Percentiles rank a stretch among this genome's conserved stretches.
These are phyloP conservation scores for Heliconius nattereri DNA, from an alignment of 1,140 invertebrate genomes.

Conservation along the genomic window DNA sequence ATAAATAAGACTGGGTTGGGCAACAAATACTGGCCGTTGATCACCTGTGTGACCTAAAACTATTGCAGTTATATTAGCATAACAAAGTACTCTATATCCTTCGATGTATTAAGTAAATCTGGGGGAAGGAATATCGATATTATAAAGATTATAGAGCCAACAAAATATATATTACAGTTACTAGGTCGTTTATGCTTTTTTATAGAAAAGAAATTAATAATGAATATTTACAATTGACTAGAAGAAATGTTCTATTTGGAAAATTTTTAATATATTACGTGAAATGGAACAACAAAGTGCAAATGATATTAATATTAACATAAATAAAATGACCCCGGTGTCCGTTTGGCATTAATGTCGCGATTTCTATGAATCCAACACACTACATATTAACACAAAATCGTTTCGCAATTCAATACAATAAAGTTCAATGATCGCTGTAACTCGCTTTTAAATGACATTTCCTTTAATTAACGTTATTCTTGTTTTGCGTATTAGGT, in stretches of 20 bases:
- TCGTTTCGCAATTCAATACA: slow-evolving; percentile 67
- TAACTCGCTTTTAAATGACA: slow-evolving; percentile 40
- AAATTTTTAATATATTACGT: background rate
- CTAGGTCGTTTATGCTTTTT: too few relatives aligned
- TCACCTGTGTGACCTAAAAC: slow-evolving; percentile 73
- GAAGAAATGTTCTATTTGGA: background rate
- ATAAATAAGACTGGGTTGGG: slow-evolving; percentile 48
- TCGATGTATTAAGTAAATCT: background rate
- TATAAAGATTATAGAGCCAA: background rate
- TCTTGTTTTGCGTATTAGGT: slow-evolving; percentile 14
- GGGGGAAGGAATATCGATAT: background rate
- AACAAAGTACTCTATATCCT: slow-evolving; percentile 33
- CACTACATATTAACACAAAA: slow-evolving; percentile 45
- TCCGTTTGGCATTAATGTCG: slow-evolving; percentile 41
- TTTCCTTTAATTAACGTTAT: slow-evolving; percentile 15
- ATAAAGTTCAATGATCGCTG: slow-evolving; percentile 62
- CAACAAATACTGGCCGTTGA: slow-evolving; percentile 68
- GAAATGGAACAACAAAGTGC: background rate
- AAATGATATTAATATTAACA: background rate
- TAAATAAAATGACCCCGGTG: slow-evolving; percentile 10
- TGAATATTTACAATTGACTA: background rate
- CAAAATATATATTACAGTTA: background rate
- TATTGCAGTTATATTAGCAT: slow-evolving; percentile 55
- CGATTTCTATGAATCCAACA: slow-evolving; percentile 58
- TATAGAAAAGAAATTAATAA: too few relatives aligned